phyloP scores from a whole-genome alignment of 1,140 invertebrate genomes.

The Protaetia brevitarsis region DNA sequence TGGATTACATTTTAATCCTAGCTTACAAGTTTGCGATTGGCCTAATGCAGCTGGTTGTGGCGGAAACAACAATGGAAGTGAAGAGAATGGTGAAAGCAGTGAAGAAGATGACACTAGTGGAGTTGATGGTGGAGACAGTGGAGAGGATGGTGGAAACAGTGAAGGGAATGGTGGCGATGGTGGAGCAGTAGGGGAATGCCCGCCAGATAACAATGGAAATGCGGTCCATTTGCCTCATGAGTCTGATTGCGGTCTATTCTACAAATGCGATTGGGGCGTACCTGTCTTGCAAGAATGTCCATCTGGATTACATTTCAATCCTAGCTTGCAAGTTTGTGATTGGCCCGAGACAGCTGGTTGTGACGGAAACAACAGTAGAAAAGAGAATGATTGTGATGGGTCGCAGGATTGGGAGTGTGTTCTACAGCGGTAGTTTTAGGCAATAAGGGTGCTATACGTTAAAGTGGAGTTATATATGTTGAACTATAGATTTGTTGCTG shows the following conservation, averaged over 20 bases:
- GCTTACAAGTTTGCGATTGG: neutral
- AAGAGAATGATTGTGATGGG: too few relatives aligned
- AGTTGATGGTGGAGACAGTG: neutral
- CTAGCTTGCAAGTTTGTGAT: neutral
- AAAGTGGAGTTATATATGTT: too few relatives aligned
- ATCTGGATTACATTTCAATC: neutral
- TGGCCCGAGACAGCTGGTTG: neutral
- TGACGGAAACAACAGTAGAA: neutral
- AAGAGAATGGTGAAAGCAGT: neutral
- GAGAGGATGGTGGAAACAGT: neutral
- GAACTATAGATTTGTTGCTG: too few relatives aligned
- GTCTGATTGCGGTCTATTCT: neutral
- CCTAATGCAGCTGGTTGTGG: neutral
- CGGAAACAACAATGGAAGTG: neutral
- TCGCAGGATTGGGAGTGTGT: too few relatives aligned
- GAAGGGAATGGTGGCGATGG: neutral
- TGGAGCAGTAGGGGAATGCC: neutral
- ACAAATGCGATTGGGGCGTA: neutral
- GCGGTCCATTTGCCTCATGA: neutral
- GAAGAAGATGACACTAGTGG: too few relatives aligned
- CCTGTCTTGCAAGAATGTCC: neutral
- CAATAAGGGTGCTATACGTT: too few relatives aligned
- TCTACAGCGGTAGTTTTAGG: too few relatives aligned
- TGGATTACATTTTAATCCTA: conserved; percentile 1
- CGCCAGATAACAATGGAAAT: neutral